Base-by-base conservation (phyloP, 2,797 vertebrate species). In the Rhodeus uyekii region DNA sequence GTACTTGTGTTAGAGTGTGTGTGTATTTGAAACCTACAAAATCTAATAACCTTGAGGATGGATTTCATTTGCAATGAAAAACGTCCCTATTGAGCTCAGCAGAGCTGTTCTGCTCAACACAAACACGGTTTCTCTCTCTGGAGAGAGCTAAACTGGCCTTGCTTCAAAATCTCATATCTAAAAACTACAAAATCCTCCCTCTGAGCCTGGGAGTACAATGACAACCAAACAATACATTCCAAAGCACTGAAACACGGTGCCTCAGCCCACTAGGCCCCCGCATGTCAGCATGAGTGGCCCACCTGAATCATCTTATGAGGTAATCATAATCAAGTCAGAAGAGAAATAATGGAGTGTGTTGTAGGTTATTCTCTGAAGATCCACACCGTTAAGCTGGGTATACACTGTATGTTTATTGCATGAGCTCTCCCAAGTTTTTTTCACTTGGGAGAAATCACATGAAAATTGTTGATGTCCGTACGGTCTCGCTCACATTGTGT, bases 41-140 rank as follows among this genome's bases (percentile, higher is more conserved):
- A 65, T 72, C 24, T 3, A 83, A 83, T 76, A 82, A 82, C 85
- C 72, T 68, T 18, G 46, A 86, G 87, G 89, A 90, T 90, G 76
- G 19, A 89, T 92, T 88, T 92, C 71, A 87, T 68, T 48, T 91
- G 91, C 89, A 89, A 90, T 80, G 69, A 90, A 89, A 87, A 85
- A 85, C 76, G 53, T 89, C 71, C 83, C 83, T 73, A 53, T 65
- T 76, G 85, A 79, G 71, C 76, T 82, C 64, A 84, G 87, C 81
- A 89, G 82, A 88, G 86, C 86, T 92, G 55, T 78, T 87, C 83
- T 81, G 39, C 89, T 87, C 82, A 93, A 93, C 83, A 92, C 87
- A 93, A 93, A 93, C 90, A 93, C 73, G 4, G 1, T 27, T 60
- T 78, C 79, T 63, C 19, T 78, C 76, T 84, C 82, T 63, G 27